A percentile compares a stretch with the other conserved stretches of the same genome.
These are phyloP conservation scores for Polyommatus icarus DNA, from an alignment of 2,888 invertebrate genomes.

Conservation along the genomic window DNA sequence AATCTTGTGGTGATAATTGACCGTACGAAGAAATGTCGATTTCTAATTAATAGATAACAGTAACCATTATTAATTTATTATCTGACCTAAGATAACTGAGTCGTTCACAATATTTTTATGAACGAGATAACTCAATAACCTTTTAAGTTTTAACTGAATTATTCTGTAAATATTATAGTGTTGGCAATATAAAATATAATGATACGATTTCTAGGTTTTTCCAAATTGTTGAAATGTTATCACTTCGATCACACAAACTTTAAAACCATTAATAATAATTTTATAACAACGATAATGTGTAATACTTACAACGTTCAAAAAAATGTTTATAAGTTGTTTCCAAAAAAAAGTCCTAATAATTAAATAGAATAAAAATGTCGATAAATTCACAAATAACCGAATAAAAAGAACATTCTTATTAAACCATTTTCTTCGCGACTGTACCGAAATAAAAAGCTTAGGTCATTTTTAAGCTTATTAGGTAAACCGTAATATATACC, in stretches of 20 bases:
- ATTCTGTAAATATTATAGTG: neutral
- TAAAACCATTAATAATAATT: neutral
- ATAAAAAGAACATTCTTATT: neutral
- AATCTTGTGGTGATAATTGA: too few species aligned
- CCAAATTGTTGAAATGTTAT: neutral
- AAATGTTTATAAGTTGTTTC: too few species aligned
- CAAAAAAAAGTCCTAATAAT: too few species aligned
- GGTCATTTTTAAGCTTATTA: conserved; percentile 3
- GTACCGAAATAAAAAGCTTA: conserved; percentile 1
- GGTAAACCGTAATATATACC: conserved; percentile 1
- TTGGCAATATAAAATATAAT: too few species aligned
- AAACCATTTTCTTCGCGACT: neutral
- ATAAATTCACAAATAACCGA: too few species aligned
- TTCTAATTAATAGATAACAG: too few species aligned
- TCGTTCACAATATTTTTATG: neutral
- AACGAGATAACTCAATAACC: neutral
- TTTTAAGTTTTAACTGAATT: neutral
- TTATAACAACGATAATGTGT: neutral
- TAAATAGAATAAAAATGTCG: too few species aligned
- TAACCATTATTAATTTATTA: too few species aligned
- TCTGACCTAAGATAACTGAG: neutral
- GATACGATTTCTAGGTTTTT: neutral
- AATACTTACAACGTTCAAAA: neutral
- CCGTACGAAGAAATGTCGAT: too few species aligned
- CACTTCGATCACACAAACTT: neutral